Base-by-base conservation (phyloP, 1,140 invertebrate genomes). In the Ceratosolen solmsi region DNA sequence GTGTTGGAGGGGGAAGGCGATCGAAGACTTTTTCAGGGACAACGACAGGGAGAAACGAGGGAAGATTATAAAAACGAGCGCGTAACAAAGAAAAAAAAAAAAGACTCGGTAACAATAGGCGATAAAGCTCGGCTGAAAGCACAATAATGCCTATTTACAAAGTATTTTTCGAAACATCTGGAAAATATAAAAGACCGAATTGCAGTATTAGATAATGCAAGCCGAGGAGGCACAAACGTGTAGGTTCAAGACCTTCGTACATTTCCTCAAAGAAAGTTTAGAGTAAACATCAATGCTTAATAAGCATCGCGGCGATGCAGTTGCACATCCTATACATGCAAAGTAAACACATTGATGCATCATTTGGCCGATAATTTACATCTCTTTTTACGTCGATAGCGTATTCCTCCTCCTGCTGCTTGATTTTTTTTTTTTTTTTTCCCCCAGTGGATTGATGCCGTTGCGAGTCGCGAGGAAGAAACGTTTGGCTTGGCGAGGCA, bases 261-360 rank as follows among this genome's bases (percentile, higher is more conserved):
- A 83, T 85, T 85, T 85, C 85, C 84, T 85, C 71, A 84, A 85
- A 84, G 82, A 84, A 85, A 83, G 83, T 84, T 86, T 86, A 76
- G 60, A 82, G 77, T 83, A 82, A 83, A 83, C 80, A 83, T 74
- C 83, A 82, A 81, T 56, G 82, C 81, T 81, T 84, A 84, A 84
- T 79, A 82, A 73, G 79, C 81, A 77, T 33, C 11, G n/a, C n/a
- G 27, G 58, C 51, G 77, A 72, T 72, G 68, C 65, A 79, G 9
- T 41, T 30, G 60, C 33, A 63, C 65, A 71, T 63, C 38, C 73
- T 54, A 36, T n/a, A n/a, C n/a, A 33, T 36, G 65, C 68, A 80
- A 51, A 74, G 56, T 60, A 80, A 80, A 74, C 41, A 80, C 70
- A 30, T 73, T 73, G 71, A 73, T 73, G 70, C 68, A 80, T 80